These are phyloP conservation scores for Tokudaia muenninki DNA, from an alignment of 2,797 vertebrate genomes.

Conservation along the genomic window DNA sequence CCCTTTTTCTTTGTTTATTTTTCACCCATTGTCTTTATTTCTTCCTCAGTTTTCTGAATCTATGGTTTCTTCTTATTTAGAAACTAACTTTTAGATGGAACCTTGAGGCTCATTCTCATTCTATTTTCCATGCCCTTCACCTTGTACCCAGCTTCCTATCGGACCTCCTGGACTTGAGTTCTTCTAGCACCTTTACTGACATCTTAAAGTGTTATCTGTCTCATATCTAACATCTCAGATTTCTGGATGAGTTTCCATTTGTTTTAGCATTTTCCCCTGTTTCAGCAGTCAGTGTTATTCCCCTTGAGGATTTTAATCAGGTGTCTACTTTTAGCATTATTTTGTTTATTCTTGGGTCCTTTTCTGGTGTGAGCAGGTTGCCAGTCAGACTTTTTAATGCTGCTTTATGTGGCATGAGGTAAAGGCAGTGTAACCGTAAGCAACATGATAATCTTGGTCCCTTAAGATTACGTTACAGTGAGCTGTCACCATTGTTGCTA, in stretches of 20 bases:
- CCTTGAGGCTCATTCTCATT: background rate
- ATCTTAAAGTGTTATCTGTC: background rate
- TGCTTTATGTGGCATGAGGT: background rate
- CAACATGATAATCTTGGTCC: background rate
- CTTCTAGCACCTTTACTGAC: background rate
- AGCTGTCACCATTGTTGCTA: background rate
- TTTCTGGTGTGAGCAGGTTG: background rate
- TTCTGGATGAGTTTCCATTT: background rate
- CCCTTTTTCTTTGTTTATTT: conserved; percentile 17
- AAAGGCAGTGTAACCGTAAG: background rate
- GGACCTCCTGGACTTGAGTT: background rate
- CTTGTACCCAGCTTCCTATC: conserved; percentile 1
- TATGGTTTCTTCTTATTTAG: conserved; percentile 7
- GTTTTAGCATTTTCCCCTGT: background rate
- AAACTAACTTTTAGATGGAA: background rate
- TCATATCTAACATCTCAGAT: background rate
- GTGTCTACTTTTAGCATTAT: conserved; percentile 2
- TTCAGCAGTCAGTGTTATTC: background rate
- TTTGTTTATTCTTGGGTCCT: conserved; percentile 1
- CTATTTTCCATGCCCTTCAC: background rate
- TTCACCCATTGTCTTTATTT: background rate
- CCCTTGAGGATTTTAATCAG: background rate
- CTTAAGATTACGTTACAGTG: background rate
- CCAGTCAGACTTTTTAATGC: background rate
- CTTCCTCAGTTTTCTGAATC: background rate